A percentile compares a stretch with the other conserved stretches of the same genome.
phyloP scores from a whole-genome alignment of 2,113 vertebrate genomes.

The Hymenochirus boettgeri region DNA sequence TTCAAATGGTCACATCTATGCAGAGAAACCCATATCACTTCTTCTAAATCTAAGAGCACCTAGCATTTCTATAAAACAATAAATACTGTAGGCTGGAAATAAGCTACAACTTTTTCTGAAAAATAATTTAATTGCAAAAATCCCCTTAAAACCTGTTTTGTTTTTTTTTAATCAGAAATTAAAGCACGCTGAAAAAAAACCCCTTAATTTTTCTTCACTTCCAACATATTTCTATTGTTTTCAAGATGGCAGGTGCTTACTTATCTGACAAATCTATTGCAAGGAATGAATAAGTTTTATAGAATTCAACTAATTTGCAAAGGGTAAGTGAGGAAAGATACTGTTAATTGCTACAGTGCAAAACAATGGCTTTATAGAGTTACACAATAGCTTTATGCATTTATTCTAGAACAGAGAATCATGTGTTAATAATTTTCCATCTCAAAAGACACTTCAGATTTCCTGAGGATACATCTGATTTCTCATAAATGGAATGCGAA shows the following conservation, averaged over 20 bases:
- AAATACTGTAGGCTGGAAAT: background rate
- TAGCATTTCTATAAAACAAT: background rate
- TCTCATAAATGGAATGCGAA: background rate
- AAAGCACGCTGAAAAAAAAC: background rate
- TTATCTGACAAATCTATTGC: background rate
- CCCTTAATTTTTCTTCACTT: background rate
- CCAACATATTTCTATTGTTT: background rate
- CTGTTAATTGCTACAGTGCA: background rate
- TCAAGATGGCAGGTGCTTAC: conserved; percentile 3
- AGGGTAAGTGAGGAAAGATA: conserved; percentile 8
- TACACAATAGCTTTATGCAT: conserved; percentile 2
- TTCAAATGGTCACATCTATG: no score
- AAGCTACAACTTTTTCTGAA: background rate
- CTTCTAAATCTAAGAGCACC: no score
- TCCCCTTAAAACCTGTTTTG: background rate
- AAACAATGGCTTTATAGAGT: conserved; percentile 16
- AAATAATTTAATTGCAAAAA: background rate
- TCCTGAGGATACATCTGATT: conserved; percentile 30
- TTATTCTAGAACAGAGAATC: no score
- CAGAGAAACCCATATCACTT: no score
- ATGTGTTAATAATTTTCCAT: background rate
- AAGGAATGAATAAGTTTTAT: background rate
- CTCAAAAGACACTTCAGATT: background rate
- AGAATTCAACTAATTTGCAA: background rate
- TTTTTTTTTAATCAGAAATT: background rate